phyloP scores from a whole-genome alignment of 2,113 vertebrate genomes.

The Kryptolebias marmoratus region DNA sequence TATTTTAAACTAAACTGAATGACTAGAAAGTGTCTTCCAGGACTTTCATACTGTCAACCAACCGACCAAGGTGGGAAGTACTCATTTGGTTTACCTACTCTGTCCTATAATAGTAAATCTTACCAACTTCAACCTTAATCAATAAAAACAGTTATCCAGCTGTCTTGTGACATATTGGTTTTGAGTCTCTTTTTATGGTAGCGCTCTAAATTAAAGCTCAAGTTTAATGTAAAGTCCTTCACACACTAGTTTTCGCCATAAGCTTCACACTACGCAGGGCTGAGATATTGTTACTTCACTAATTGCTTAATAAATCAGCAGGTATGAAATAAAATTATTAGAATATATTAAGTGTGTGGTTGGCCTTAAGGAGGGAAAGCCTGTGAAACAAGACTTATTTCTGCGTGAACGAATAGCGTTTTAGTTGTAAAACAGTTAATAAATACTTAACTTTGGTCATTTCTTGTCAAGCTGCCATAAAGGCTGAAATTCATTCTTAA shows the following conservation, averaged over 20 bases:
- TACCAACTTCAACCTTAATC: not conserved
- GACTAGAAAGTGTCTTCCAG: not conserved
- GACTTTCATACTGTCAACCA: not conserved
- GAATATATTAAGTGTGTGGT: not conserved
- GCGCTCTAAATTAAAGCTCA: not conserved
- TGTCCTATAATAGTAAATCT: too few species aligned
- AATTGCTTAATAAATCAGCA: not conserved
- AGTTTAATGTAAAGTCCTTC: not conserved
- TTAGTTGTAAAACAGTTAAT: not conserved
- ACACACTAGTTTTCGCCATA: not conserved
- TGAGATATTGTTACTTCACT: not conserved
- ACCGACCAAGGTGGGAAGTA: not conserved
- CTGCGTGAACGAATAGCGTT: not conserved
- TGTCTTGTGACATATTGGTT: not conserved
- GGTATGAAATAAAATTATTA: not conserved
- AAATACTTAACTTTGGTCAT: not conserved
- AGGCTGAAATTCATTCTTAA: not conserved
- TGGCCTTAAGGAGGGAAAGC: conserved; percentile 1
- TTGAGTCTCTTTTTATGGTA: not conserved
- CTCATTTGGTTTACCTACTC: too few species aligned
- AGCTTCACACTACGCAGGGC: not conserved
- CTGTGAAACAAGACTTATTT: not conserved
- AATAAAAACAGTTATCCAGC: not conserved
- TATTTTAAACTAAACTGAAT: not conserved
- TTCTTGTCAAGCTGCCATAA: not conserved